These are phyloP conservation scores for Trematomus bernacchii DNA, from an alignment of 2,797 vertebrate species.

Conservation along the genomic window DNA sequence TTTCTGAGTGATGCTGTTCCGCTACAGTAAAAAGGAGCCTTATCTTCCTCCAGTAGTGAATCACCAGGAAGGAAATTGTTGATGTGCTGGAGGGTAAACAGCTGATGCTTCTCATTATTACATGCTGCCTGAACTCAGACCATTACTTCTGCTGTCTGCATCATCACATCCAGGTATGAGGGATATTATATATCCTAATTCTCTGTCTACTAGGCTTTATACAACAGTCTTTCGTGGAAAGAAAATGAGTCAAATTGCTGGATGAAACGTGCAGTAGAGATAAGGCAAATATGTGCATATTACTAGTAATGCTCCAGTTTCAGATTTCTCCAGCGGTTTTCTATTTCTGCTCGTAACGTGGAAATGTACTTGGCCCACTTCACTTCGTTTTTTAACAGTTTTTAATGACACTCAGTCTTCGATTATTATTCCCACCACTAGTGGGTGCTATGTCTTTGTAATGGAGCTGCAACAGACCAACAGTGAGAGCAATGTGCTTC, in stretches of 20 bases:
- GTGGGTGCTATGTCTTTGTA: conserved; percentile 47
- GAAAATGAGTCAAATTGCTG: not conserved
- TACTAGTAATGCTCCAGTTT: not conserved
- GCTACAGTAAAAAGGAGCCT: conserved; percentile 3
- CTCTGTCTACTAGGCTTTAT: not conserved
- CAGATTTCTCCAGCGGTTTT: not conserved
- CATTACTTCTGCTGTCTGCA: conserved; percentile 14
- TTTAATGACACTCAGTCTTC: not conserved
- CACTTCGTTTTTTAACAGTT: not conserved
- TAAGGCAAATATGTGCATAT: not conserved
- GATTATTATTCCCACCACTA: conserved; percentile 48
- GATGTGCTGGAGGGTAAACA: conserved; percentile 21
- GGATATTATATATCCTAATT: not conserved
- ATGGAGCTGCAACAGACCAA: not conserved
- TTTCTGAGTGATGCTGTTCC: not conserved
- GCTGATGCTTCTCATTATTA: conserved; percentile 39
- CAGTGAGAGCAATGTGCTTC: not conserved
- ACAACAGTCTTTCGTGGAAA: not conserved
- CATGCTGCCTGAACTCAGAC: conserved; percentile 31
- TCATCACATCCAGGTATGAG: not conserved
- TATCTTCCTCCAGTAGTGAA: conserved; percentile 12
- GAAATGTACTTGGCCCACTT: not conserved
- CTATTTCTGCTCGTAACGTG: not conserved
- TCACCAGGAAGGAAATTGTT: conserved; percentile 19
- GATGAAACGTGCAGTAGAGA: not conserved